Percentiles rank a stretch among this genome's conserved stretches.
Evolutionary conservation across 1,140 invertebrate species (phyloP).

Genomic region (Zophobas atratus): DNA sequence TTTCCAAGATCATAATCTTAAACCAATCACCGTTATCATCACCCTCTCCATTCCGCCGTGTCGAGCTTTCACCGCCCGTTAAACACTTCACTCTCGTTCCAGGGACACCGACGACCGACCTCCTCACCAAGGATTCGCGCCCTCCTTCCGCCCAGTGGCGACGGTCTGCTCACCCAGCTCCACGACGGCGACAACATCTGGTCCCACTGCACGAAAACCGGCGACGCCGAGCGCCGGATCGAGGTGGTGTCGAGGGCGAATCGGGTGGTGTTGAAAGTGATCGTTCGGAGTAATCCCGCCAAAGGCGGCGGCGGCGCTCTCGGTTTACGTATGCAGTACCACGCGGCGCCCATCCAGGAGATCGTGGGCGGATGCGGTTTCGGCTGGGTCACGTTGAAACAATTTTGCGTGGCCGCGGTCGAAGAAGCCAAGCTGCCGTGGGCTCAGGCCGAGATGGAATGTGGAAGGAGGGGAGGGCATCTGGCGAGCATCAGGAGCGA

Average conservation of each 20-base stretch:
- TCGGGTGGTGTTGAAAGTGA: constrained; percentile 68
- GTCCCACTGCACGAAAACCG: constrained; percentile 72
- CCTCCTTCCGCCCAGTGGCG: constrained; percentile 67
- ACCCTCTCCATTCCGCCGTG: neutral
- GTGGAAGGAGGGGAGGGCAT: constrained; percentile 75
- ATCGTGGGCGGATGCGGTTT: constrained; percentile 75
- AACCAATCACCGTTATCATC: too few species aligned
- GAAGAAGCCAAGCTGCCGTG: constrained; percentile 73
- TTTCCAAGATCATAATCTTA: too few species aligned
- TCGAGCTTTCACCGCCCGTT: neutral
- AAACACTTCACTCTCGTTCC: constrained; percentile 33
- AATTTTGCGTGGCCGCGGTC: constrained; percentile 76
- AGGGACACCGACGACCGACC: constrained; percentile 56
- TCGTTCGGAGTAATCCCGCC: constrained; percentile 55
- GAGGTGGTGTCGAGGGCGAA: constrained; percentile 73
- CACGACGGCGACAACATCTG: constrained; percentile 72
- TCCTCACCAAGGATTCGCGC: constrained; percentile 54
- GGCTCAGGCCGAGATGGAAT: constrained; percentile 77
- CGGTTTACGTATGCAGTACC: constrained; percentile 66
- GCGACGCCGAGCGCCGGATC: constrained; percentile 71
- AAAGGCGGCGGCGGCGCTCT: constrained; percentile 64
- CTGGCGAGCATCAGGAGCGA: constrained; percentile 76
- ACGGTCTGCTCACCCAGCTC: constrained; percentile 71
- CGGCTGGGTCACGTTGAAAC: constrained; percentile 75
- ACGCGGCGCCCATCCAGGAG: constrained; percentile 71